phyloP scores from a whole-genome alignment of 2,888 invertebrate genomes.

The Idaea biselata region DNA sequence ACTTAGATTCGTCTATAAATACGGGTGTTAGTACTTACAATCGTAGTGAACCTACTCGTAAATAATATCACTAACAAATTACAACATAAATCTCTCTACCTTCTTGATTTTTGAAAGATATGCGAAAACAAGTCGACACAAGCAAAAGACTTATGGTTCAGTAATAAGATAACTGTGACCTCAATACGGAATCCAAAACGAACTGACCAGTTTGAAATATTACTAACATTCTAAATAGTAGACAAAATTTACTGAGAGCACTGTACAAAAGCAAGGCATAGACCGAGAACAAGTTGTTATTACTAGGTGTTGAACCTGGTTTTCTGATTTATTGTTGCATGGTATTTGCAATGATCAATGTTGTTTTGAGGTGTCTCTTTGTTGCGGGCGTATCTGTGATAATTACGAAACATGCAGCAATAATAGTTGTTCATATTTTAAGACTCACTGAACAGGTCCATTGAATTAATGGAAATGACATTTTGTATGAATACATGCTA shows the following conservation, averaged over 20 bases:
- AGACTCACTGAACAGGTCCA: slow-evolving; percentile 31
- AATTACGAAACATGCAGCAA: slow-evolving; percentile 45
- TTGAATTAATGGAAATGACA: slow-evolving; percentile 33
- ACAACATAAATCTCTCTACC: slow-evolving; percentile 26
- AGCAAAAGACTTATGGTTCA: slow-evolving; percentile 43
- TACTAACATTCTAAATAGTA: slow-evolving; percentile 56
- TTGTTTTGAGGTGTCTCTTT: slow-evolving; percentile 58
- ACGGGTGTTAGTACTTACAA: neutral
- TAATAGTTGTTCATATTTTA: slow-evolving; percentile 37
- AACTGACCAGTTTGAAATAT: slow-evolving; percentile 53
- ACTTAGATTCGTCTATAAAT: no score
- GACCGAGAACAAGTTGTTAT: slow-evolving; percentile 62
- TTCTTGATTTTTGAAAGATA: slow-evolving; percentile 38
- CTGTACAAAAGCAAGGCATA: slow-evolving; percentile 52
- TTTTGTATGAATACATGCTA: slow-evolving; percentile 22
- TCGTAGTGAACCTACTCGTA: neutral
- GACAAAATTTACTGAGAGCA: slow-evolving; percentile 52
- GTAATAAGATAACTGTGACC: slow-evolving; percentile 60
- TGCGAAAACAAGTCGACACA: slow-evolving; percentile 37
- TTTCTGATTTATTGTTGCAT: slow-evolving; percentile 67
- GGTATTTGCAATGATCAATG: slow-evolving; percentile 66
- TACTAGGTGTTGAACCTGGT: slow-evolving; percentile 71
- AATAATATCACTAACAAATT: neutral
- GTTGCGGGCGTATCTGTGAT: slow-evolving; percentile 52
- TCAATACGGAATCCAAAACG: slow-evolving; percentile 51